Conservation (phyloP, 2,797 vertebrate genomes). For the Gastrophryne carolinensis region DNA sequence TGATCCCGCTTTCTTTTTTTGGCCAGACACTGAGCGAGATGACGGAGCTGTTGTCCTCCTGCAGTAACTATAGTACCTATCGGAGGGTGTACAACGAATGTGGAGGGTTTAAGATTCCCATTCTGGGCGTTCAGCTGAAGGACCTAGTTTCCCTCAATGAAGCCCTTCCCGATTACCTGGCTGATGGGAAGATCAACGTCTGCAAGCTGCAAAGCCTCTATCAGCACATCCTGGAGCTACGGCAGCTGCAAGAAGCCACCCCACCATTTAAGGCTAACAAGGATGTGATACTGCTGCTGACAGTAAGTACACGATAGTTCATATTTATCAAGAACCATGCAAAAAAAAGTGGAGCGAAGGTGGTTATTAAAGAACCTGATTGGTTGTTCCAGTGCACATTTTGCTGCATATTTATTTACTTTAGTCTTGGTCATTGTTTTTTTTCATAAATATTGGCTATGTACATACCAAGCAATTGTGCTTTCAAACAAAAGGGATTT, state of each 20-base stretch:
- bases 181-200: slow-evolving; percentile 83
- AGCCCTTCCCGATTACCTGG: slow-evolving; percentile 79
- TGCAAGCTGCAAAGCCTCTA: slow-evolving; percentile 86
- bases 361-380: no score
- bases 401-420: no score
- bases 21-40: slow-evolving; percentile 82
- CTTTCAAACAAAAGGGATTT: no score
- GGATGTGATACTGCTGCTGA: slow-evolving; percentile 86
- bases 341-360: no score
- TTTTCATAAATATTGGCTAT: no score
- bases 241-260: slow-evolving; percentile 71
- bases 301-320: slow-evolving; percentile 62
- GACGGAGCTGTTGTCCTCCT: slow-evolving; percentile 83
- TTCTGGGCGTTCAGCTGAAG: slow-evolving; percentile 88
- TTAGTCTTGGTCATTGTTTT: no score
- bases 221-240: slow-evolving; percentile 82
- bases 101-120: slow-evolving; percentile 82
- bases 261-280: slow-evolving; percentile 83
- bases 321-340: no score
- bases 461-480: no score
- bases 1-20: neutral
- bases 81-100: slow-evolving; percentile 80
- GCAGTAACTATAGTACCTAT: slow-evolving; percentile 86
- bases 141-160: slow-evolving; percentile 87
- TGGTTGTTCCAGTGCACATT: no score